phyloP scores from a whole-genome alignment of 2,888 invertebrate species.

The Bursaphelenchus okinawaensis region DNA sequence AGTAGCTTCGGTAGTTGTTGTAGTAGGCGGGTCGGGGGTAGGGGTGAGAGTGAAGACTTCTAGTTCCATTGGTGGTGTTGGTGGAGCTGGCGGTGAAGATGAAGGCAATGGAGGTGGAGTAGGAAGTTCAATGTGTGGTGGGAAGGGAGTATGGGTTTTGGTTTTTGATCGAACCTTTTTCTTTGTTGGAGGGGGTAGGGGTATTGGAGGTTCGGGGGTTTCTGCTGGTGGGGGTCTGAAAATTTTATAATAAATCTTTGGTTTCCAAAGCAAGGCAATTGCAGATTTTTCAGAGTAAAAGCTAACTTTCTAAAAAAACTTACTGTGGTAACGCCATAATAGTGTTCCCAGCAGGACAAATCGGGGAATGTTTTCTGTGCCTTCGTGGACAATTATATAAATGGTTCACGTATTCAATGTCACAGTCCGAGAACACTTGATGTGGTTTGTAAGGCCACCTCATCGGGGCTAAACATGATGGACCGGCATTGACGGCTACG shows the following conservation, averaged over 20 bases:
- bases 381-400: conserved; percentile 29
- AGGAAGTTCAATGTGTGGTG: background rate
- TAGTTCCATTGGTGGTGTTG: background rate
- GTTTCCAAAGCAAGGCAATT: no score
- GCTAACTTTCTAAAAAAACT: no score
- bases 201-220: background rate
- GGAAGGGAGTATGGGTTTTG: background rate
- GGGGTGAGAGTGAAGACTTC: background rate
- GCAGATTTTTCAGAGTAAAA: no score
- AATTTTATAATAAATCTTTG: no score
- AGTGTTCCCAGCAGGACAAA: conserved; percentile 28
- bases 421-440: conserved; percentile 31
- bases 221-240: no score
- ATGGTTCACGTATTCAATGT: conserved; percentile 33
- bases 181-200: background rate
- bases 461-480: conserved; percentile 34
- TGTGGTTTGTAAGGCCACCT: conserved; percentile 28
- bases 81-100: background rate
- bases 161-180: background rate
- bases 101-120: background rate
- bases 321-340: conserved; percentile 21
- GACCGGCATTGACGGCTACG: conserved; percentile 28
- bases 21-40: conserved; percentile 14
- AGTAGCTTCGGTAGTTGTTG: conserved; percentile 23
- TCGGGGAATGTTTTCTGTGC: conserved; percentile 26